Percentiles rank a stretch among this genome's conserved stretches.
Conservation (phyloP, 2,113 vertebrate species). For the Atractosteus spatula region DNA sequence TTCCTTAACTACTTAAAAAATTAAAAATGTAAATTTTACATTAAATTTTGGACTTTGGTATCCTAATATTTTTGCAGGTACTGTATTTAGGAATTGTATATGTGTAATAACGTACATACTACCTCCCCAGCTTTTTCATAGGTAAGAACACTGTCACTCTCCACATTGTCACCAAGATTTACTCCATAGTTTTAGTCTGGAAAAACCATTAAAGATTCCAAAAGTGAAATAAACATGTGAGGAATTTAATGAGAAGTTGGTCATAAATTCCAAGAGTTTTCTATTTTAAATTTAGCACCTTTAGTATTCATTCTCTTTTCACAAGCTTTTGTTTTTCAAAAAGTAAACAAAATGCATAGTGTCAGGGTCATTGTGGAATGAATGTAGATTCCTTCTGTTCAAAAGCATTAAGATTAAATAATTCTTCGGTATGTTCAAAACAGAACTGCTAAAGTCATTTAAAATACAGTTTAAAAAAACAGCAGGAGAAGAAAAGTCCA, state of each 20-base stretch:
- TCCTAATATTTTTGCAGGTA: no score
- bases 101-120: no score
- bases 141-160: no score
- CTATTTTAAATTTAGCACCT: constrained; percentile 17
- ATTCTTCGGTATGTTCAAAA: constrained; percentile 5
- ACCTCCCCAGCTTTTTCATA: no score
- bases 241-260: not conserved
- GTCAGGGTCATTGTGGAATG: not conserved
- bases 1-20: no score
- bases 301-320: constrained; percentile 7
- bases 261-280: constrained; percentile 5
- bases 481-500: constrained; percentile 27
- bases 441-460: constrained; percentile 15
- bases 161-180: no score
- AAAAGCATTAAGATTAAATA: not conserved
- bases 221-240: no score
- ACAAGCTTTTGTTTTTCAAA: not conserved
- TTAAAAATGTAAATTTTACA: no score
- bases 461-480: constrained; percentile 6
- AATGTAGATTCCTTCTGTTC: not conserved
- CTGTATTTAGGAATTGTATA: no score
- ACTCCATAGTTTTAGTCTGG: no score
- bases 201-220: no score
- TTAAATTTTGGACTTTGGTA: no score
- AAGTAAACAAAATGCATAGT: not conserved